Evolutionary conservation across 2,888 invertebrate genomes (phyloP), one percentile per base, ranked within the genome.

Genomic region (Eueremaeus valkanovi): DNA sequence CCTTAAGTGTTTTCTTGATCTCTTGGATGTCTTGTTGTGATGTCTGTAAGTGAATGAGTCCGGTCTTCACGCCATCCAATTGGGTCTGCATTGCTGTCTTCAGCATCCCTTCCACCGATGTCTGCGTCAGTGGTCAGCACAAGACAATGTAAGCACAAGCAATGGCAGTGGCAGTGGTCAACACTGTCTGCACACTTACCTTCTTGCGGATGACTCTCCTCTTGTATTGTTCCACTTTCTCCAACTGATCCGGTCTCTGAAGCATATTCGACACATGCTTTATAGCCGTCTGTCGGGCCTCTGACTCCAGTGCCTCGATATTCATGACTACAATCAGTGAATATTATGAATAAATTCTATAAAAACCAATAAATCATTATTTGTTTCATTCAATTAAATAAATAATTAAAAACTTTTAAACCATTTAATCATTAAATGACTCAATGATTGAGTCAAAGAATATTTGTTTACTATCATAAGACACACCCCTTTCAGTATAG

Each of bases 31-130:
- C 94, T 80, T 90, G 88, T 73, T 94, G 85, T 70, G 95, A 93
- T 76, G 89, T 89, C 81, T 92, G 90, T 61, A 99, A 85, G 82
- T 97, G 93, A 81, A 91, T 91, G 24, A 99, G 88, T 0, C 98
- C 98, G 16, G 93, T 92, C 80, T 92, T 89, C 0, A 99, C 97
- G 0, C 96, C 97, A 84, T 99, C 98, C 74, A 99, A 85, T 84
- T 99, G 97, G 78, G 95, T 94, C 84, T 99, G 97, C 86, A 99
- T 94, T 0, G 96, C 96, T n/a, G 97, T 95, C 85, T 98, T 97
- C 29, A 99, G 83, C 87, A 94, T 91, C 0, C 94, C 93, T 83
- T 96, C 95, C 11, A 95, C 93, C 3, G 95, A 93, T 0, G 92
- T 91, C 85, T 94, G 31, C 16, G n/a, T n/a, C n/a, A n/a, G n/a